A percentile compares a stretch with the other conserved stretches of the same genome.
phyloP scores from a whole-genome alignment of 1,140 invertebrate genomes.

The Caenorhabditis brenneri region DNA sequence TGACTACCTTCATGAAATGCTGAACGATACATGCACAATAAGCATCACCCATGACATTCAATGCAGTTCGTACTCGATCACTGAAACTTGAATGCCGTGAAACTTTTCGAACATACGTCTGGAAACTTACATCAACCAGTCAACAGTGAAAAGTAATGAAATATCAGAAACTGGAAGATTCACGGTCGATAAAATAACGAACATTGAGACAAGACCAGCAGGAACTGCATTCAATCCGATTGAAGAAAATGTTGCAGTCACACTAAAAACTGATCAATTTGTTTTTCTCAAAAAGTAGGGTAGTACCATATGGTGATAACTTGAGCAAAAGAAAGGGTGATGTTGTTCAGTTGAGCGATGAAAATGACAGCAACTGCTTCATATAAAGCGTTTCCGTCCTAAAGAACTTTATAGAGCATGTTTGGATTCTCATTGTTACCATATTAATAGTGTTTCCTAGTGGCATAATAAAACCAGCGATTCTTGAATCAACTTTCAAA shows the following conservation, averaged over 20 bases:
- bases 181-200: constrained; percentile 91
- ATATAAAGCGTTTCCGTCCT: constrained; percentile 74
- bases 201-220: constrained; percentile 92
- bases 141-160: constrained; percentile 87
- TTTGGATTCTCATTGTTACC: constrained; percentile 51
- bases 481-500: constrained; percentile 83
- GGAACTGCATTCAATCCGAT: constrained; percentile 96
- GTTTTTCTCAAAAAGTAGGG: neutral
- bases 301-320: constrained; percentile 83
- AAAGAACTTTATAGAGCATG: constrained; percentile 73
- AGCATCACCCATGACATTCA: constrained; percentile 93
- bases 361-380: constrained; percentile 74
- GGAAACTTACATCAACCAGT: constrained; percentile 89
- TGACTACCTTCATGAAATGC: constrained; percentile 64
- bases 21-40: constrained; percentile 89
- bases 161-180: constrained; percentile 89
- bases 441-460: constrained; percentile 76
- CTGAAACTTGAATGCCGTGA: constrained; percentile 74
- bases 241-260: constrained; percentile 89
- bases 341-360: constrained; percentile 76
- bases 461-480: constrained; percentile 79
- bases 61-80: constrained; percentile 91
- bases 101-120: neutral
- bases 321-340: constrained; percentile 74
- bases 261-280: constrained; percentile 77